These are phyloP conservation scores for Agrilus planipennis DNA, from an alignment of 1,140 invertebrate species.

Conservation along the genomic window DNA sequence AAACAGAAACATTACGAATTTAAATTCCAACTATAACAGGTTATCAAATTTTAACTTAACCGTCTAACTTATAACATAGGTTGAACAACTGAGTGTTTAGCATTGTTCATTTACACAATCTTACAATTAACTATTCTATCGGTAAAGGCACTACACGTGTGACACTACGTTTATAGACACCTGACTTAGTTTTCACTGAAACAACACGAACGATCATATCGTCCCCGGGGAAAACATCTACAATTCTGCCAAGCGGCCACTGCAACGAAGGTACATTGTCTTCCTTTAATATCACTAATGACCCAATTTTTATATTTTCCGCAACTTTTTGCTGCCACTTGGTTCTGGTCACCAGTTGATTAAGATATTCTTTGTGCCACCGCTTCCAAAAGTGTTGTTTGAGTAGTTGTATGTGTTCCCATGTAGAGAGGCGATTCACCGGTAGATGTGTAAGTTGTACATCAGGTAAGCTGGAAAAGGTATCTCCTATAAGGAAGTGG, in stretches of 20 bases:
- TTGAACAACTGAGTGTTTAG: neutral
- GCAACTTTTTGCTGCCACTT: neutral
- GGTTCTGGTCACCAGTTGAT: neutral
- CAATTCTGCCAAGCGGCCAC: neutral
- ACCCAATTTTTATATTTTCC: neutral
- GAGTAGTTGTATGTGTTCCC: neutral
- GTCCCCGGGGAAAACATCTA: neutral
- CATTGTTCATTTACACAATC: no score
- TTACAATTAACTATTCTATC: no score
- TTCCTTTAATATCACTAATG: neutral
- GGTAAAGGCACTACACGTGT: no score
- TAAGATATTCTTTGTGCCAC: neutral
- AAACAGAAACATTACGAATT: no score
- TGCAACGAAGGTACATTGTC: neutral
- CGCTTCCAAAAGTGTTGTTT: neutral
- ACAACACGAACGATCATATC: neutral
- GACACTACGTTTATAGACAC: neutral
- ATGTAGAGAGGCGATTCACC: neutral
- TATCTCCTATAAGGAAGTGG: neutral
- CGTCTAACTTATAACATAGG: slow-evolving; percentile 1
- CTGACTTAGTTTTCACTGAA: neutral
- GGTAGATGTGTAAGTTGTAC: neutral
- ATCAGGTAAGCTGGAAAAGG: neutral
- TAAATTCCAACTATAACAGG: no score
- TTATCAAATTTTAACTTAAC: no score